phyloP scores from a whole-genome alignment of 2,888 invertebrate species.

The Chrysolina americana region DNA sequence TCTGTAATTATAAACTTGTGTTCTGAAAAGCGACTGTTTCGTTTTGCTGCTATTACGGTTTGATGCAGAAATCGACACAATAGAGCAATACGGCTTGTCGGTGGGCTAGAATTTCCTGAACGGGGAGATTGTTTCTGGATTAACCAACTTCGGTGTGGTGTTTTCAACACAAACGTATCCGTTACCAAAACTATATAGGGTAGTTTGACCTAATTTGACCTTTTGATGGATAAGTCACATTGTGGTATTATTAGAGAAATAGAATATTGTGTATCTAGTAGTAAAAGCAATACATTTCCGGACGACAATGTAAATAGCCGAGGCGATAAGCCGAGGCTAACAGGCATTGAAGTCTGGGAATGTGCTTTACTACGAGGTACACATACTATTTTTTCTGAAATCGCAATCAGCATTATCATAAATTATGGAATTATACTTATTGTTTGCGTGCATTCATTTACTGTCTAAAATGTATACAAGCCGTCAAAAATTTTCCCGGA shows the following conservation, averaged over 20 bases:
- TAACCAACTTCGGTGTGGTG: slow-evolving; percentile 7
- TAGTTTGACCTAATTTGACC: background rate
- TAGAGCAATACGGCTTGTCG: background rate
- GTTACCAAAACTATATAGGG: slow-evolving; percentile 10
- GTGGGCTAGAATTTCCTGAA: background rate
- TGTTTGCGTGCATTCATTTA: too few relatives aligned
- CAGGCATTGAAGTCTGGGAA: too few relatives aligned
- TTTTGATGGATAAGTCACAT: background rate
- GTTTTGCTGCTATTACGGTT: background rate
- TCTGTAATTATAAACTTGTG: slow-evolving; percentile 29
- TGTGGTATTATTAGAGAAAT: background rate
- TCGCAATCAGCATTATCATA: too few relatives aligned
- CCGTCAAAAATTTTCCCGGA: too few relatives aligned
- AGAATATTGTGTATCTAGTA: too few relatives aligned
- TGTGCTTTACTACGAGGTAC: too few relatives aligned
- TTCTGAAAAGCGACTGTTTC: slow-evolving; percentile 1
- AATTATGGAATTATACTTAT: too few relatives aligned
- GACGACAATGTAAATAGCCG: too few relatives aligned
- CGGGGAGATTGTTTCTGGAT: background rate
- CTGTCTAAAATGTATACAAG: too few relatives aligned
- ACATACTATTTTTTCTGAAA: too few relatives aligned
- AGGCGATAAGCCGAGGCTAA: too few relatives aligned
- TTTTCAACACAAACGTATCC: slow-evolving; percentile 9
- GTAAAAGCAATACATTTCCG: too few relatives aligned
- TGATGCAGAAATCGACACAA: slow-evolving; percentile 12